A percentile compares a stretch with the other conserved stretches of the same genome.
phyloP scores from a whole-genome alignment of 2,888 invertebrate genomes.

The Marronus borbonicus region DNA sequence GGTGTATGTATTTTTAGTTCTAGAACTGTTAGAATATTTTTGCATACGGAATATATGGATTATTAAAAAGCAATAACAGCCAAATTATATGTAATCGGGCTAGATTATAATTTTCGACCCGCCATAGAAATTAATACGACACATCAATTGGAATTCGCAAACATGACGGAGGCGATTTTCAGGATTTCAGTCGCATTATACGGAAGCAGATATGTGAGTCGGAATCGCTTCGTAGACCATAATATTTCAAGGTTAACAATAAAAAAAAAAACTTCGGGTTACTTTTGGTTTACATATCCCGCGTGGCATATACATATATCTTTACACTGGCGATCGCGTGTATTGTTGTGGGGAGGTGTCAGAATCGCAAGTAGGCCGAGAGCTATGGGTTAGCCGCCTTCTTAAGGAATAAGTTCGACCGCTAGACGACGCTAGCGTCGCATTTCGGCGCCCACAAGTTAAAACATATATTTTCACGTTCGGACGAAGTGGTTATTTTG shows the following conservation, averaged over 20 bases:
- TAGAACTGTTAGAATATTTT: neutral
- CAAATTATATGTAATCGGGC: slow-evolving; percentile 9
- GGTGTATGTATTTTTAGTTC: slow-evolving; percentile 21
- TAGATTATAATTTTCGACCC: slow-evolving; percentile 32
- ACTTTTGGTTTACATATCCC: slow-evolving; percentile 44
- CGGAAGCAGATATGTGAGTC: slow-evolving; percentile 10
- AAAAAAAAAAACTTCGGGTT: slow-evolving; percentile 40
- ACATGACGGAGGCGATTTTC: slow-evolving; percentile 9
- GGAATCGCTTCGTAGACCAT: slow-evolving; percentile 28
- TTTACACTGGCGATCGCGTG: slow-evolving; percentile 47
- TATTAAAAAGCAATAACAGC: slow-evolving; percentile 34
- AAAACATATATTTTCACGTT: slow-evolving; percentile 47
- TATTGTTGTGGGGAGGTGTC: slow-evolving; percentile 50
- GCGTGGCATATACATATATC: slow-evolving; percentile 24
- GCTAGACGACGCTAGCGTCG: slow-evolving; percentile 49
- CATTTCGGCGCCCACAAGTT: slow-evolving; percentile 51
- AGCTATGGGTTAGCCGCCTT: slow-evolving; percentile 47
- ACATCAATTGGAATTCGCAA: slow-evolving; percentile 14
- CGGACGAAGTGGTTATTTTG: slow-evolving; percentile 46
- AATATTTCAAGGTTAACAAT: slow-evolving; percentile 46
- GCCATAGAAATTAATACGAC: neutral
- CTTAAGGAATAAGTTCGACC: slow-evolving; percentile 42
- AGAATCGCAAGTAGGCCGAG: slow-evolving; percentile 53
- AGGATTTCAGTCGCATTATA: neutral
- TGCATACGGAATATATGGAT: slow-evolving; percentile 18